Base-by-base conservation (phyloP, 2,113 vertebrate genomes). In the Corythoichthys intestinalis region DNA sequence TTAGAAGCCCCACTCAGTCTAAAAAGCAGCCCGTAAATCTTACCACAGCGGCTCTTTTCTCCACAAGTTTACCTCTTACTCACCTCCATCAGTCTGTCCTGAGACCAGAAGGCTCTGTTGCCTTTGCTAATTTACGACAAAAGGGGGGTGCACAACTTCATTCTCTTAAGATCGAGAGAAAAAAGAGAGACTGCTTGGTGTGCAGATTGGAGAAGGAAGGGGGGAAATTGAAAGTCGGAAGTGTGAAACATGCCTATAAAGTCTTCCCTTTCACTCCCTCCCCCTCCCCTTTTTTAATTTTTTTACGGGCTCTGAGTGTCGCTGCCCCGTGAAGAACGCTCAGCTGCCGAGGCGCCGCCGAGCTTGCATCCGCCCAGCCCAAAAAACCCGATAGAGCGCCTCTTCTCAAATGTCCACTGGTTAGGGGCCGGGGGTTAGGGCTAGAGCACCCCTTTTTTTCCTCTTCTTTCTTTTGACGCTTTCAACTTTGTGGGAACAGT, bases 201-300 rank as follows among this genome's bases (percentile, higher is more conserved):
- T 65, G 77, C 75, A 85, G n/a, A 80, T 80, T 67, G 72, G 76
- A 66, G 37, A 62, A 63, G 47, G 28, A 66, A 67, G 74, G 72
- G 75, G 77, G 71, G 78, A 78, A 77, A 64, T 74, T 77, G 88
- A 74, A 82, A 84, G 72, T 87, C 73, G 78, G 90, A 91, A 91
- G 91, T 92, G 91, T 89, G 91, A 92, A 92, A 91, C 91, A 91
- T 80, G 82, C 83, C 88, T 86, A 81, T 91, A 90, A 92, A 92
- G 74, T 73, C 74, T 85, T 86, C 76, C 79, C 79, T 81, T 88
- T 66, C 79, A 38, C 61, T 11, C 37, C 65, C 69, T 78, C 71
- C 78, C 46, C 54, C 20, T 28, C 5, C 15, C 65, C 71, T 80
- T 85, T 89, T 90, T 88, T 87, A 82, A 6, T 52, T 56, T 56